Evolutionary conservation across 1,140 invertebrate species (phyloP).

Genomic region (Cydia amplana): DNA sequence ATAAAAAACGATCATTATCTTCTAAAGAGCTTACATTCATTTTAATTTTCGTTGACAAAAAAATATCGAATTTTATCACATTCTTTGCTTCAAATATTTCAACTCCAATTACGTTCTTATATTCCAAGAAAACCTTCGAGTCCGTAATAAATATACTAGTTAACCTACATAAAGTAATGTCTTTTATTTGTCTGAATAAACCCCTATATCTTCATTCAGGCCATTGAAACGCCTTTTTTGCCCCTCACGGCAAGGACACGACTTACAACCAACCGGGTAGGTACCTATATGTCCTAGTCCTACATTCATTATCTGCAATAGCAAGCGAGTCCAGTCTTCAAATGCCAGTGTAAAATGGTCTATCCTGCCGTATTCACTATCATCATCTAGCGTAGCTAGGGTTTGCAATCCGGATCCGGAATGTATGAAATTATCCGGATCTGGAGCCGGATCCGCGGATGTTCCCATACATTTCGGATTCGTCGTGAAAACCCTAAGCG

Average conservation of each 20-base stretch:
- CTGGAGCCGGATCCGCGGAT: too few species aligned
- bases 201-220: background rate
- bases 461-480: too few species aligned
- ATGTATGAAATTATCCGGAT: too few species aligned
- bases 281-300: too few species aligned
- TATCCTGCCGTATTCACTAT: too few species aligned
- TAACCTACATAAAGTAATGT: conserved; percentile 10
- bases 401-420: too few species aligned
- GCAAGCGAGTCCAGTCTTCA: background rate
- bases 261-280: background rate
- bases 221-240: conserved; percentile 10
- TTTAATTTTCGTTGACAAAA: background rate
- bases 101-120: background rate
- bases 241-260: background rate
- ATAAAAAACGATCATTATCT: too few species aligned
- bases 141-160: background rate
- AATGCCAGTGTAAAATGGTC: background rate
- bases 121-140: background rate
- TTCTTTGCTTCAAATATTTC: background rate
- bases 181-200: conserved; percentile 11
- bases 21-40: background rate
- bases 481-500: too few species aligned
- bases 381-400: too few species aligned
- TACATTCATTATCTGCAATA: background rate
- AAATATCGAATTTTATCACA: background rate